Conservation (phyloP, 2,888 invertebrate genomes). For the Drosophila formosana region DNA sequence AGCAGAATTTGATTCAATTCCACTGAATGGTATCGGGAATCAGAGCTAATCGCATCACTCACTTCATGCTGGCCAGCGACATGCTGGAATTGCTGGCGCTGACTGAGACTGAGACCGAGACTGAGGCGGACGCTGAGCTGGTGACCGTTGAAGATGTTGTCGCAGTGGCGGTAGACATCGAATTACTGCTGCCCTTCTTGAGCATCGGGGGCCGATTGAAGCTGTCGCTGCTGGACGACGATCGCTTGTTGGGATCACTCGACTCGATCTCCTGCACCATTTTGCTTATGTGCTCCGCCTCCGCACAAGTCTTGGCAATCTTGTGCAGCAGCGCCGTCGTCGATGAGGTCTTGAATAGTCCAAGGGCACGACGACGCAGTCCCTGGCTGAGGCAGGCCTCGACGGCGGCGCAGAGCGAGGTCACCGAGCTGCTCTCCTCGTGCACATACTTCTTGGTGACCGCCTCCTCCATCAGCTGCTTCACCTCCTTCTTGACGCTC, state of each 20-base stretch:
- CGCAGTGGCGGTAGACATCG: slow-evolving; percentile 77
- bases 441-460: slow-evolving; percentile 97
- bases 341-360: slow-evolving; percentile 96
- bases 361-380: slow-evolving; percentile 89
- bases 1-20: not conserved
- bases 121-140: slow-evolving; percentile 31
- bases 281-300: slow-evolving; percentile 92
- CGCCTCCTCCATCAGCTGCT: slow-evolving; percentile 98
- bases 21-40: not conserved
- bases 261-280: slow-evolving; percentile 92
- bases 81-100: slow-evolving; percentile 83
- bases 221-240: slow-evolving; percentile 89
- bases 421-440: slow-evolving; percentile 96
- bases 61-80: slow-evolving; percentile 85
- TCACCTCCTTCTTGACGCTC: slow-evolving; percentile 95
- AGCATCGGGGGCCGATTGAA: slow-evolving; percentile 88
- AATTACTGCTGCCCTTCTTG: slow-evolving; percentile 88
- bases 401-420: slow-evolving; percentile 95
- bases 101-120: slow-evolving; percentile 56
- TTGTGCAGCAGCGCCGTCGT: slow-evolving; percentile 97
- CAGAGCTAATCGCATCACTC: slow-evolving; percentile 55
- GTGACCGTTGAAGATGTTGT: slow-evolving; percentile 25
- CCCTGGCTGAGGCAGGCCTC: slow-evolving; percentile 94
- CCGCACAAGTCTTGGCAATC: slow-evolving; percentile 92
- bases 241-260: slow-evolving; percentile 87